Conservation (phyloP, 2,888 invertebrate species). For the Heliconius cydno region DNA sequence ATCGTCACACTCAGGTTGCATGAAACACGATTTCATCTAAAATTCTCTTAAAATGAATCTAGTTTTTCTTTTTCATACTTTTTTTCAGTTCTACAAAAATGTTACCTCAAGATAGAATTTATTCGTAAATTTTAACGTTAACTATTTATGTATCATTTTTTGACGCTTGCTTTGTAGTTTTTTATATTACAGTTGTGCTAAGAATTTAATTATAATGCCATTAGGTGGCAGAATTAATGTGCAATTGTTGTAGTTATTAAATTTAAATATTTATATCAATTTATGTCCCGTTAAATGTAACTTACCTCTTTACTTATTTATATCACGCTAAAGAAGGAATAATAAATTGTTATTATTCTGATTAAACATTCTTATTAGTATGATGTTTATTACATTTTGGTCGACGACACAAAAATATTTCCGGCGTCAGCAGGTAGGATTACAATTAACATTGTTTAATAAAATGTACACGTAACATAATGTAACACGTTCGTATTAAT, state of each 20-base stretch:
- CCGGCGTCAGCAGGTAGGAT: constrained; percentile 28
- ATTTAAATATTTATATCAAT: no score
- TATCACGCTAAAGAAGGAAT: no score
- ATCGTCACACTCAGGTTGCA: constrained; percentile 60
- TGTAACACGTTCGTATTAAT: constrained; percentile 11
- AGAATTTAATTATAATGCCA: neutral
- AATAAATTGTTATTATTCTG: no score
- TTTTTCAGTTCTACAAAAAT: neutral
- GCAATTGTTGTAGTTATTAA: neutral
- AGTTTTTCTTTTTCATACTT: neutral
- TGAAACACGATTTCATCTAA: constrained; percentile 49
- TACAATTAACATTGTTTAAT: constrained; percentile 28
- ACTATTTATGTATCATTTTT: neutral
- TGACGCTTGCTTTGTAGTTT: neutral
- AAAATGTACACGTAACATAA: constrained; percentile 31
- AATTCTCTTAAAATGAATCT: constrained; percentile 5
- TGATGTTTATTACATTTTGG: constrained; percentile 3
- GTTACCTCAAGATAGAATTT: neutral
- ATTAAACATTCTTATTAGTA: neutral
- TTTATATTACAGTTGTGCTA: neutral
- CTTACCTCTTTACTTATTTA: no score
- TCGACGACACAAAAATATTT: constrained; percentile 27
- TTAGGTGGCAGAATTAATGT: neutral
- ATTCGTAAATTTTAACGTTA: neutral
- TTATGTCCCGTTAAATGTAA: no score